Conservation (phyloP, 2,797 vertebrate species). For the Rhinogobio ventralis region DNA sequence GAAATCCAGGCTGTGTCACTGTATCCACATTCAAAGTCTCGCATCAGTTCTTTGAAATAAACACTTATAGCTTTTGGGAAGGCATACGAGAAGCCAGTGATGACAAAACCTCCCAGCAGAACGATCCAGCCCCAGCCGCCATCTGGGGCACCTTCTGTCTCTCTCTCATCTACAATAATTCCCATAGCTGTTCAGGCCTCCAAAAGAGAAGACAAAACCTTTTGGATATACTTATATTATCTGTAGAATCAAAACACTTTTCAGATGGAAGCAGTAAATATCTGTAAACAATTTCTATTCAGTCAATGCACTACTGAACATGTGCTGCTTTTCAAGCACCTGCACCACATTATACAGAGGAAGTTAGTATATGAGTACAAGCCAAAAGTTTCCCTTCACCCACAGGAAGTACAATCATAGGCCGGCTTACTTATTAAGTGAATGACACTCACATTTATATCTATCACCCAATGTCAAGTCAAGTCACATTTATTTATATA, state of each 20-base stretch:
- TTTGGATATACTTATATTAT: background rate
- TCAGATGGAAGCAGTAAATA: background rate
- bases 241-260: background rate
- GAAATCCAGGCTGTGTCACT: constrained; percentile 85
- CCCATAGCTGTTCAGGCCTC: constrained; percentile 47
- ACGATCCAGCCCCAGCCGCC: constrained; percentile 84
- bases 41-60: constrained; percentile 83
- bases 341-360: background rate
- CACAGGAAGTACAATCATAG: background rate
- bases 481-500: too few species aligned
- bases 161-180: constrained; percentile 20
- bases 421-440: background rate
- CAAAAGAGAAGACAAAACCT: background rate
- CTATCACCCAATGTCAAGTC: too few species aligned
- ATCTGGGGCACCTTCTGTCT: constrained; percentile 71
- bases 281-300: background rate
- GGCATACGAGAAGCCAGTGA: constrained; percentile 84
- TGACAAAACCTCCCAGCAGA: constrained; percentile 79
- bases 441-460: background rate
- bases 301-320: background rate
- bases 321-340: background rate
- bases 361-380: background rate
- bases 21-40: constrained; percentile 80
- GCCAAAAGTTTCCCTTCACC: background rate
- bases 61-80: constrained; percentile 85